phyloP scores from a whole-genome alignment of 2,888 invertebrate species.

The Plebejus melissa region DNA sequence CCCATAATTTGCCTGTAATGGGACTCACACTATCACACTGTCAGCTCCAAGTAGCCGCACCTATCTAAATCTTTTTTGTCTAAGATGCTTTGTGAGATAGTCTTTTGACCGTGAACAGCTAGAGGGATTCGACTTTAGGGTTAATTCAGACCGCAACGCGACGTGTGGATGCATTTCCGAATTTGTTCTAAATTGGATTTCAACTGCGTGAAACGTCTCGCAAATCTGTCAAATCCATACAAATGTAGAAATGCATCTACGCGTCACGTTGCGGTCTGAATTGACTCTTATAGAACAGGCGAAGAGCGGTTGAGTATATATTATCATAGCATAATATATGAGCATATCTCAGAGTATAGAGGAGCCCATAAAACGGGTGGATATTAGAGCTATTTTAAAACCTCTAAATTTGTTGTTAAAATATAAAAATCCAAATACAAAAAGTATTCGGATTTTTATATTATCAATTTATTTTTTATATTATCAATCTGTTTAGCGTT shows the following conservation, averaged over 20 bases:
- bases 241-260: too few species aligned
- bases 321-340: too few species aligned
- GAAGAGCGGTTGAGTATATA: background rate
- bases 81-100: conserved; percentile 42
- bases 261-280: too few species aligned
- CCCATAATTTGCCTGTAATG: conserved; percentile 75
- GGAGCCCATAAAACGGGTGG: background rate
- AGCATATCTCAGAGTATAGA: background rate
- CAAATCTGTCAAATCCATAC: too few species aligned
- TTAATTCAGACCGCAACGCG: too few species aligned
- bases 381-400: background rate
- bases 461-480: background rate
- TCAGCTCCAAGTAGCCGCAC: conserved; percentile 64
- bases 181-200: too few species aligned
- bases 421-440: too few species aligned
- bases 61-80: conserved; percentile 42
- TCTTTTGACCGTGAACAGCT: background rate
- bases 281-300: background rate
- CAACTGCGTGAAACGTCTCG: too few species aligned
- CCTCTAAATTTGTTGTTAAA: background rate
- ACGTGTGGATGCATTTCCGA: too few species aligned
- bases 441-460: background rate
- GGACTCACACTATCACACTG: conserved; percentile 76
- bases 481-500: background rate
- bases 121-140: background rate